Percentiles rank a stretch among this genome's conserved stretches.
Evolutionary conservation across 2,113 vertebrate species (phyloP).

Genomic region (Hippocampus guttulatus): DNA sequence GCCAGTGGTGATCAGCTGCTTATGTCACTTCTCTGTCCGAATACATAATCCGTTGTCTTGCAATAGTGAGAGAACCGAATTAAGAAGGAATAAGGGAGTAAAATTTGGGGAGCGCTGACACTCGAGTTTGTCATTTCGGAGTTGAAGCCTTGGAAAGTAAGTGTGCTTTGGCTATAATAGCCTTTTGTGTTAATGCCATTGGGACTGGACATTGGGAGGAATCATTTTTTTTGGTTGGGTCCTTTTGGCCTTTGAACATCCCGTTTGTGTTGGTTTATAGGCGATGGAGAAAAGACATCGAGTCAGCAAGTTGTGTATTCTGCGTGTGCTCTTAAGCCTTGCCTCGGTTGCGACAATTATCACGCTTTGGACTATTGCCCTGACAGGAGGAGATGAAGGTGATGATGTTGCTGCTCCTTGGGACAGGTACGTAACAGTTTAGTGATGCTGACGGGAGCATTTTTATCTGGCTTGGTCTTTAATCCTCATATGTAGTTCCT

Average conservation of each 20-base stretch:
- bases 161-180: not conserved
- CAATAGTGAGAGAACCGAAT: not conserved
- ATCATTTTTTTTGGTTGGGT: not conserved
- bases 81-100: not conserved
- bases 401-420: conserved; percentile 32
- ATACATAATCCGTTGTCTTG: conserved; percentile 23
- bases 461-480: not conserved
- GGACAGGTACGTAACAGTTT: conserved; percentile 16
- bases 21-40: not conserved
- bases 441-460: not conserved
- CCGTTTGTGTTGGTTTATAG: not conserved
- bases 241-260: not conserved
- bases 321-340: conserved; percentile 65
- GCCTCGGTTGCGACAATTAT: conserved; percentile 76
- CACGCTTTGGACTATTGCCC: conserved; percentile 72
- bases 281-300: conserved; percentile 77
- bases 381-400: conserved; percentile 54
- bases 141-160: not conserved
- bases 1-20: conserved; percentile 3
- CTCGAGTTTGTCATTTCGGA: conserved; percentile 3
- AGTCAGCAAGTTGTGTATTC: conserved; percentile 74
- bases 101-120: conserved; percentile 1
- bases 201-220: not conserved
- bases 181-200: not conserved
- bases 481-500: not conserved